A percentile compares a stretch with the other conserved stretches of the same genome.
phyloP scores from a whole-genome alignment of 2,797 vertebrate species.

The Melopsittacus undulatus region DNA sequence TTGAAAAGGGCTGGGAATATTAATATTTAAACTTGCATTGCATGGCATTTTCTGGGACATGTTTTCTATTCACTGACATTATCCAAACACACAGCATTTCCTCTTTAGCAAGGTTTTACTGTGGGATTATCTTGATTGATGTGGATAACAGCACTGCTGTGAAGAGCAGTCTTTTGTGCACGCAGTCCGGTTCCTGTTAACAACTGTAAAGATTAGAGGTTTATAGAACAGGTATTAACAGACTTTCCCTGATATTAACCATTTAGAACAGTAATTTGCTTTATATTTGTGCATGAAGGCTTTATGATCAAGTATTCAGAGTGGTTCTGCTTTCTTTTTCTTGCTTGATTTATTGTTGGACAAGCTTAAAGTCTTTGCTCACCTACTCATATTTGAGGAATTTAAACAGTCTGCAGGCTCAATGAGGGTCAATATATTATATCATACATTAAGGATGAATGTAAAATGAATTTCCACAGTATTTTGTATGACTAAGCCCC shows the following conservation, averaged over 20 bases:
- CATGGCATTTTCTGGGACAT: slow-evolving; percentile 16
- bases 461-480: not conserved
- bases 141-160: slow-evolving; percentile 13
- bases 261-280: slow-evolving; percentile 29
- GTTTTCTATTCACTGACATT: slow-evolving; percentile 54
- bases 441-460: not conserved
- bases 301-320: not conserved
- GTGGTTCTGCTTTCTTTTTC: not conserved
- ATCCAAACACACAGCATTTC: slow-evolving; percentile 43
- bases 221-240: slow-evolving; percentile 50
- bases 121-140: slow-evolving; percentile 45
- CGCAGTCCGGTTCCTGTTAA: slow-evolving; percentile 37
- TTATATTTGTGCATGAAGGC: slow-evolving; percentile 1
- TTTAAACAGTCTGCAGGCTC: not conserved
- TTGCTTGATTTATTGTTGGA: slow-evolving; percentile 1
- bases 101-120: slow-evolving; percentile 49
- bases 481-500: not conserved
- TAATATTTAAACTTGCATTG: slow-evolving; percentile 57
- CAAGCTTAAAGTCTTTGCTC: not conserved
- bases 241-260: slow-evolving; percentile 52
- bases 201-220: slow-evolving; percentile 48
- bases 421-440: not conserved
- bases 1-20: slow-evolving; percentile 6
- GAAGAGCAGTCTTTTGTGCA: not conserved
- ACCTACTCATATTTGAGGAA: not conserved